These are phyloP conservation scores for Stigmatopora argus DNA, from an alignment of 2,113 vertebrate species.

Conservation along the genomic window DNA sequence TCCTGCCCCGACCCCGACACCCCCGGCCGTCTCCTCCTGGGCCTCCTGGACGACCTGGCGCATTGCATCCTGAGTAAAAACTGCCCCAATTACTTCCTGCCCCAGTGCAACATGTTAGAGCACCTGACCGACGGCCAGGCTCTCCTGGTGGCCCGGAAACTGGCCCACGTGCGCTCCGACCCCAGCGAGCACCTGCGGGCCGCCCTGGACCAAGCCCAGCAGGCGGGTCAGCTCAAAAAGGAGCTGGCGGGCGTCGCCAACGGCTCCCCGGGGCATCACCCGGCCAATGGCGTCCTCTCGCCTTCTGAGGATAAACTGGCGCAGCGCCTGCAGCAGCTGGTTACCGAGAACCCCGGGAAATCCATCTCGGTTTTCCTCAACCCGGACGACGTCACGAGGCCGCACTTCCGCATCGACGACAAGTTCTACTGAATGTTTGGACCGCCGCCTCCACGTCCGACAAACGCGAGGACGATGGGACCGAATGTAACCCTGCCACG, in stretches of 20 bases:
- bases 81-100: conserved; percentile 82
- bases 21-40: conserved; percentile 75
- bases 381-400: conserved; percentile 74
- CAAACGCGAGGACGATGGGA: conserved; percentile 59
- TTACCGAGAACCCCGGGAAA: conserved; percentile 77
- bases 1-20: conserved; percentile 66
- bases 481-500: conserved; percentile 59
- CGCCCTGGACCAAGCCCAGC: conserved; percentile 76
- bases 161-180: conserved; percentile 76
- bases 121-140: conserved; percentile 65
- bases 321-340: conserved; percentile 74
- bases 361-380: conserved; percentile 80
- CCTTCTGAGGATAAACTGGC: conserved; percentile 73
- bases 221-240: conserved; percentile 72
- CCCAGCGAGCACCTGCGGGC: conserved; percentile 76
- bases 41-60: conserved; percentile 78
- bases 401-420: conserved; percentile 78
- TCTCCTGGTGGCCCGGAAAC: conserved; percentile 67
- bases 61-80: conserved; percentile 77
- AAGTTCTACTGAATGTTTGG: conserved; percentile 68
- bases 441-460: conserved; percentile 13
- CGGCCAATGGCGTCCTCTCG: conserved; percentile 54
- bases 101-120: conserved; percentile 77
- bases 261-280: conserved; percentile 58
- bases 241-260: conserved; percentile 64